Evolutionary conservation across 1,140 invertebrate genomes (phyloP), one percentile per base, ranked within the genome.

Genomic region (Tetraneura akinire): DNA sequence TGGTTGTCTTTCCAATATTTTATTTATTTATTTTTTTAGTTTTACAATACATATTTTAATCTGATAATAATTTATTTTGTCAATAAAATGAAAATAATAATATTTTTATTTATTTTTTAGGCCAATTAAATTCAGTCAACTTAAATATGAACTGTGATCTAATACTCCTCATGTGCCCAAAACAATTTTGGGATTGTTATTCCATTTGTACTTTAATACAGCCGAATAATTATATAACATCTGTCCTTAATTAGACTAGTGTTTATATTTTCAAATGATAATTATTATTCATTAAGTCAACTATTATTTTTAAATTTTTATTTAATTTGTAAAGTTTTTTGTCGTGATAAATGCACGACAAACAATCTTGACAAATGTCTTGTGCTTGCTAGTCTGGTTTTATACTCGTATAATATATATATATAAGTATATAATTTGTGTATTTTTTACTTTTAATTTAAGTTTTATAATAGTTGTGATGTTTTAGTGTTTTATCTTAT

Each of bases 301-400:
- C 37, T 78, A 55, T 76, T 76, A 55, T 47, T 78, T 76, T 42
- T 78, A 47, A 49, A 78, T 62, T 78, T 60, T 29, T 78, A 76
- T 57, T 45, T 62, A 45, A 60, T 32, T 47, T 26, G 42, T 78
- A 23, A 47, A 78, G 74, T 47, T 29, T 37, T 78, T 71, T 47
- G 42, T 62, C 9, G 42, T 26, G 29, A 18, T 26, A 11, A 42
- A 18, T 47, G 11, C 26, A n/a, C 18, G 55, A 62, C 23, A 18
- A 14, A 47, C 55, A 2, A 18, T 47, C 55, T 78, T 78, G 21
- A 78, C 23, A 78, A 47, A 62, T 26, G 37, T 16, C 53, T 57
- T 57, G 14, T 78, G 68, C 32, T 23, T 14, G 47, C 74, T 78
- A 78, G 74, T 78, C 74, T 45, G 53, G 74, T 62, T 62, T 74